Evolutionary conservation across 64 coral and sea anemone genomes (phyloP), one percentile per base, ranked within the genome.

Genomic region (Platygyra sinensis): DNA sequence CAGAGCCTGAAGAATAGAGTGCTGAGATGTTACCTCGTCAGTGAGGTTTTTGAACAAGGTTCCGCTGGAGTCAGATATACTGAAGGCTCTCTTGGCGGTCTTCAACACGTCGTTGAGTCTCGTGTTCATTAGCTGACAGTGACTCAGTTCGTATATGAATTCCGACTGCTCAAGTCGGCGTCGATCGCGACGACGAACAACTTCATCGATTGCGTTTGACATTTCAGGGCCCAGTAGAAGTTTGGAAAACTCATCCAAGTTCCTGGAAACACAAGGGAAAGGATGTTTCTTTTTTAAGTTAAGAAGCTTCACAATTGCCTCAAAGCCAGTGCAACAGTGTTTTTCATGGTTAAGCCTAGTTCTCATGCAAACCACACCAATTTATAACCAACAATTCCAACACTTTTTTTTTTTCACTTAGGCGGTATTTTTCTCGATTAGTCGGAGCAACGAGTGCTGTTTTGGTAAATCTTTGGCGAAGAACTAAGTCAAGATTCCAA

Each of bases 241-340:
- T 85, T 85, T 72, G 1, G 62, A 85, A 42, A 85, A 85, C 11
- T 63, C 81, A 72, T 72, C 63, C 36, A 85, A 49, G 81, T 42
- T 14, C 36, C 81, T 85, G 39, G 36, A 65, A 19, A 63, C 12
- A n/a, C 14, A 60, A 60, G 29, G 24, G 36, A 20, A 39, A 22
- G 22, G 22, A n/a, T 69, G 65, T 27, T 27, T 69, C 25, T 10
- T 2, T 13, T 57, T 12, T 12, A 13, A 10, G 10, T 57, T 57
- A 57, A 16, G 12, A 57, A 4, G 42, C 42, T 46, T 6, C 42
- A 8, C 6, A 46, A 46, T 46, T 46, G 42, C 11, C 54, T 57
- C 54, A 14, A 12, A 57, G 10, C 2, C 11, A 57, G 2, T 15
- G 10, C 54, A 14, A 16, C 11, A 57, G 54, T 57, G 54, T 57